Evolutionary conservation across 2,113 vertebrate genomes (phyloP), one percentile per base, ranked within the genome.

Genomic region (Ranitomeya imitator): DNA sequence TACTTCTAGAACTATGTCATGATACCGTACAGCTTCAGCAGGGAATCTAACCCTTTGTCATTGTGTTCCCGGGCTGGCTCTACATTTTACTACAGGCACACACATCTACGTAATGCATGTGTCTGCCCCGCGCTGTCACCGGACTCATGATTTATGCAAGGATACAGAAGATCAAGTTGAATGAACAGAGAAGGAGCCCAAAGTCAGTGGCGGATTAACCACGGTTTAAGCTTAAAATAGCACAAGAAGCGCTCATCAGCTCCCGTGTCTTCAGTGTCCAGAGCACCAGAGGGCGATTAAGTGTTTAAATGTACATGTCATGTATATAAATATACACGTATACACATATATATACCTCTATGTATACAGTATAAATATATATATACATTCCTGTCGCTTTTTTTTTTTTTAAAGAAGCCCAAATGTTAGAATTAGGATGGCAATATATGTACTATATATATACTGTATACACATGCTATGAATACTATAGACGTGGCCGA

Each of bases 201-300:
- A 69, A 85, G 81, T 77, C 71, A 85, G 73, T n/a, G 16, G 45
- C 61, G 73, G 87, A 89, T 89, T 89, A 85, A 60, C 60, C 60
- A 67, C 55, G 87, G 82, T 85, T 88, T 89, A 85, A 57, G 73
- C 81, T 85, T 79, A 85, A 59, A 89, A 89, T 89, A 85, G 87
- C 54, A 59, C 31, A 69, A 54, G 21, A 74, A 69, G 45, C 79
- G 26, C 60, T 67, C 37, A 59, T 57, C 45, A 84, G 80, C 59
- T 61, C 54, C 23, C 7, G 19, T 83, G 86, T 83, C 55, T 78
- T 16, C 59, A 79, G 85, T 63, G 85, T 31, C 63, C 16, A 52
- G 51, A 61, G 85, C 77, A 60, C 23, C 26, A 79, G 74, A 57
- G 13, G 21, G 52, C 59, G 59, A 52, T 77, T 45, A 83, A 7